A percentile compares a stretch with the other conserved stretches of the same genome.
Evolutionary conservation across 2,888 invertebrate species (phyloP).

Genomic region (Campoplex nolae): DNA sequence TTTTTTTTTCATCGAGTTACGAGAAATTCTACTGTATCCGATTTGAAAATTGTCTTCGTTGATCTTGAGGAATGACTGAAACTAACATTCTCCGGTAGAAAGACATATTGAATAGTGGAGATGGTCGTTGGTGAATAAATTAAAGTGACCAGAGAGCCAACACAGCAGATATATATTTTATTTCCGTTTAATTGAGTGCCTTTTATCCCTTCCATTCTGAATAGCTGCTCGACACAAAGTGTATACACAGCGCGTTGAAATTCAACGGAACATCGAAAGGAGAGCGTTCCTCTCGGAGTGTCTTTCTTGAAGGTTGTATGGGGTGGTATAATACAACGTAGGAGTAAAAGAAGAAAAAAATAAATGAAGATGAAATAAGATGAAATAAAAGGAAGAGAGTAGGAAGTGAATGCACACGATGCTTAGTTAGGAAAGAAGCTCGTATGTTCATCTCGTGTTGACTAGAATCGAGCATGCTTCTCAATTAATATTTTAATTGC

Average conservation of each 20-base stretch:
- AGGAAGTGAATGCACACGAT: constrained; percentile 62
- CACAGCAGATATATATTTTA: constrained; percentile 60
- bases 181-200: constrained; percentile 67
- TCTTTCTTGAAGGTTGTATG: constrained; percentile 43
- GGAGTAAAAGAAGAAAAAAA: constrained; percentile 15
- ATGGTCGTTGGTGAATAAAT: constrained; percentile 63
- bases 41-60: constrained; percentile 3
- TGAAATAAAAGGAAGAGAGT: constrained; percentile 27
- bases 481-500: constrained; percentile 70
- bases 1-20: neutral
- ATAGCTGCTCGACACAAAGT: constrained; percentile 5
- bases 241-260: constrained; percentile 46
- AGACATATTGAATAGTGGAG: constrained; percentile 56
- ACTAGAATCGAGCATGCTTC: constrained; percentile 67
- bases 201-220: constrained; percentile 11
- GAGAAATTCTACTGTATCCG: neutral
- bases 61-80: constrained; percentile 54
- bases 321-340: constrained; percentile 39
- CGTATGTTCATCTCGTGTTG: constrained; percentile 57
- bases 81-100: constrained; percentile 36
- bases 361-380: constrained; percentile 8
- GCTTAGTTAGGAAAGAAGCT: constrained; percentile 59
- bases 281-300: constrained; percentile 28
- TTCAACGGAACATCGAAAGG: constrained; percentile 46
- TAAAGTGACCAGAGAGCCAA: constrained; percentile 51